Percentiles rank a stretch among this genome's conserved stretches.
Evolutionary conservation across 2,113 vertebrate genomes (phyloP).

Genomic region (Seriola aureovittata): DNA sequence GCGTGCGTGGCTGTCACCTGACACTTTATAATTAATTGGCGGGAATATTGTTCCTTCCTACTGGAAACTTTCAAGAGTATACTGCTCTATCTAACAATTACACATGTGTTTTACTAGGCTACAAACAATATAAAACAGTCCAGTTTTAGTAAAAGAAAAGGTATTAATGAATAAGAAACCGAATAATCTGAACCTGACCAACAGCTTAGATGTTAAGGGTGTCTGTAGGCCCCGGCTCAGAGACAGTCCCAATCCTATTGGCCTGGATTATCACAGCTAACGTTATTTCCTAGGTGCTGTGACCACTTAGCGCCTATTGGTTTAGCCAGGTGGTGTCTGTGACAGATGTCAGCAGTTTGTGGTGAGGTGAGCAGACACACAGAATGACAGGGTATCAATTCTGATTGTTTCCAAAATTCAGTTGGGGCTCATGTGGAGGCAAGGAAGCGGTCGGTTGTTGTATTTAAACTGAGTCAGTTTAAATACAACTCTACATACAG

Average conservation of each 20-base stretch:
- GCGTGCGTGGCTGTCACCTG: too few species aligned
- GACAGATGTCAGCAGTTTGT: conserved; percentile 62
- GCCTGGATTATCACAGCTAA: conserved; percentile 72
- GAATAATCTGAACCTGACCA: background rate
- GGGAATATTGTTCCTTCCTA: too few species aligned
- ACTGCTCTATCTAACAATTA: too few species aligned
- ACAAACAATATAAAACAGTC: too few species aligned
- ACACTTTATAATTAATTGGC: too few species aligned
- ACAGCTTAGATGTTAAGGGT: conserved; percentile 11
- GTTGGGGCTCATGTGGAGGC: background rate
- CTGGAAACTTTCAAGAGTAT: too few species aligned
- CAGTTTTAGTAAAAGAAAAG: background rate
- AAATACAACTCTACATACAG: too few species aligned
- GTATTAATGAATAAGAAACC: background rate
- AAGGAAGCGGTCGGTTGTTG: background rate
- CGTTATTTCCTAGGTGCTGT: conserved; percentile 52
- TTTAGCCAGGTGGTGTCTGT: conserved; percentile 57
- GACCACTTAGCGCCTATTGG: conserved; percentile 59
- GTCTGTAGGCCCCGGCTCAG: background rate
- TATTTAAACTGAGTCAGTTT: background rate
- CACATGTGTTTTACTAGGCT: too few species aligned
- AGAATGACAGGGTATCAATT: background rate
- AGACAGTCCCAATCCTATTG: conserved; percentile 72
- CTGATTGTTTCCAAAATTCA: background rate
- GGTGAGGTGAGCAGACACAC: conserved; percentile 27